These are phyloP conservation scores for Esox lucius DNA, from an alignment of 2,797 vertebrate genomes.

Conservation along the genomic window DNA sequence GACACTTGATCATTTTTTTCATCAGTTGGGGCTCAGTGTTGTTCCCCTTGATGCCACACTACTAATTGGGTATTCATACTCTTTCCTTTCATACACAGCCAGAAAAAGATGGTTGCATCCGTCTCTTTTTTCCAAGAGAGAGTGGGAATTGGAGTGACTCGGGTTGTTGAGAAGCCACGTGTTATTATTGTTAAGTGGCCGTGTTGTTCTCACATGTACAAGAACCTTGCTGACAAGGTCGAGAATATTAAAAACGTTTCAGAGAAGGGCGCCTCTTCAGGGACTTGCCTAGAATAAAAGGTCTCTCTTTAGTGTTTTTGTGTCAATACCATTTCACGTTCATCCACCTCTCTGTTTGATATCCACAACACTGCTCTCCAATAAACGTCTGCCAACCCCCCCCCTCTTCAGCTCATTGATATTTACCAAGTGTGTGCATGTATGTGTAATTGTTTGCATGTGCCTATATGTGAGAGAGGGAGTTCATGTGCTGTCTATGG, in stretches of 20 bases:
- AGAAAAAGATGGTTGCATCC: constrained; percentile 10
- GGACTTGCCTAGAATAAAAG: background rate
- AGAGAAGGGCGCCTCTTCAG: background rate
- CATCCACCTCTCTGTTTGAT: background rate
- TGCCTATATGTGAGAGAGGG: background rate
- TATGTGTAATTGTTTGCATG: background rate
- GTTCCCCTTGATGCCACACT: constrained; percentile 4
- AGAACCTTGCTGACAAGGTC: constrained; percentile 28
- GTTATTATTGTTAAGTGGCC: background rate
- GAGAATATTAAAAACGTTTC: background rate
- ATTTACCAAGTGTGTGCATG: constrained; percentile 8
- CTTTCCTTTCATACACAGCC: constrained; percentile 31
- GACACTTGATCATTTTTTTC: too few relatives aligned
- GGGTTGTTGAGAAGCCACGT: background rate
- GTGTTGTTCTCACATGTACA: constrained; percentile 12
- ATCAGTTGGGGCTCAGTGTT: too few relatives aligned
- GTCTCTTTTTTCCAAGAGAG: constrained; percentile 1
- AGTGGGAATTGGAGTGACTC: background rate
- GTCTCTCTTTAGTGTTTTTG: constrained; percentile 1
- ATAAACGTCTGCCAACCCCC: background rate
- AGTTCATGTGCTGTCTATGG: too few relatives aligned
- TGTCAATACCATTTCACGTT: constrained; percentile 4
- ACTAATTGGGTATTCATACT: constrained; percentile 48
- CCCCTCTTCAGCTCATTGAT: background rate
- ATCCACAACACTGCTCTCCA: background rate